Evolutionary conservation across 1,140 invertebrate species (phyloP), one percentile per base, ranked within the genome.

Genomic region (Hypsibius dujardini): DNA sequence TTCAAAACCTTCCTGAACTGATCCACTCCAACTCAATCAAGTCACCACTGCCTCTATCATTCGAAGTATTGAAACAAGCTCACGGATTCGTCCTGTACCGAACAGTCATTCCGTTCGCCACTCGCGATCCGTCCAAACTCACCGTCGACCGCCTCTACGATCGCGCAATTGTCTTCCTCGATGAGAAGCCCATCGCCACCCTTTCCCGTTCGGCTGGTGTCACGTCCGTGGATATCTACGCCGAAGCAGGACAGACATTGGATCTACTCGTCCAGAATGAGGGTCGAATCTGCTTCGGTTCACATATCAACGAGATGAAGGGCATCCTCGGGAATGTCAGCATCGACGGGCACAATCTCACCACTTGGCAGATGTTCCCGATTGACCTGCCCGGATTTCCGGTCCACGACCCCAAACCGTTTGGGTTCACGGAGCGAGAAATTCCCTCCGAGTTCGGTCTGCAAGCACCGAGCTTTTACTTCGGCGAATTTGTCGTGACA

Each of bases 261-360:
- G 72, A 69, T 47, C 71, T 75, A 47, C 46, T 75, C 14, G 75
- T 75, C 1, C 75, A 75, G 70, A 75, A 75, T 59, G 73, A 74
- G 62, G 75, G 75, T 3, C 75, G 75, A 42, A 46, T 73, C 45
- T 69, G 70, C 59, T 74, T 50, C 69, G 75, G 72, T 7, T 42
- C 62, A 42, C 7, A 7, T 42, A 28, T 28, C 28, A 28, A 28
- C 28, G 62, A 67, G 42, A 12, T 12, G 42, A 67, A 67, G 79
- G 81, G 84, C 60, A 73, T 85, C 1, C 76, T 83, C 14, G 72
- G 70, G 2, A 82, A 80, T 77, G 77, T 84, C 0, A 80, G 79
- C 1, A 70, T 84, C 7, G 77, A 77, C 67, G 75, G 75, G 12
- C 73, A 75, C 47, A 71, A 76, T 14, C 72, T 84, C 1, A 74